Evolutionary conservation across 1,140 invertebrate species (phyloP).

Genomic region (Trichonephila clavata): DNA sequence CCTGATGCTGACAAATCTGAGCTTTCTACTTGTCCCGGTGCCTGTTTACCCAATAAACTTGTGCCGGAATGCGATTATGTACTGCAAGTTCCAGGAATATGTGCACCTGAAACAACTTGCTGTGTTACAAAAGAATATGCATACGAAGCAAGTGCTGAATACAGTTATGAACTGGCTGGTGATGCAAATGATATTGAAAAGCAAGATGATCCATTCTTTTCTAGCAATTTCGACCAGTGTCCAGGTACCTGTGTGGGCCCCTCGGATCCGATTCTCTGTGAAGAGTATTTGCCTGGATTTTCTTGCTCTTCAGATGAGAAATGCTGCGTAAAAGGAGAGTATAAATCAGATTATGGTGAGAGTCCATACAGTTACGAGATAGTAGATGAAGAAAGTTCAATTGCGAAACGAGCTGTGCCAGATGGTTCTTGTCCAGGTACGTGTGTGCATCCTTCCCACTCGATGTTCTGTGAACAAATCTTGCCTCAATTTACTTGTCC

Average conservation of each 20-base stretch:
- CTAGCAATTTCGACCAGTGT: too few relatives aligned
- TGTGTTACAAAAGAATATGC: background rate
- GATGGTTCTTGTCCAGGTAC: background rate
- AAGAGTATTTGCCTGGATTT: too few relatives aligned
- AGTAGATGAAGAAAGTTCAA: background rate
- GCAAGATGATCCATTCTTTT: background rate
- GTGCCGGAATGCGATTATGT: background rate
- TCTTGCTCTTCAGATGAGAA: too few relatives aligned
- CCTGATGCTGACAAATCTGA: background rate
- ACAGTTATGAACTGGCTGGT: background rate
- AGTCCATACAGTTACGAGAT: background rate
- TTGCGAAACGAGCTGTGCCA: background rate
- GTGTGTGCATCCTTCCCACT: conserved; percentile 33
- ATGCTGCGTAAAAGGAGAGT: conserved; percentile 5
- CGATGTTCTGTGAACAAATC: conserved; percentile 27
- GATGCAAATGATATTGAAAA: background rate
- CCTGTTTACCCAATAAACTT: background rate
- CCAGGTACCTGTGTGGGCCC: too few relatives aligned
- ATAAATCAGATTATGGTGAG: background rate
- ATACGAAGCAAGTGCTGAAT: background rate
- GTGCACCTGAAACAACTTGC: background rate
- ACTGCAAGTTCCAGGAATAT: background rate
- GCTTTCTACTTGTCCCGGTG: background rate
- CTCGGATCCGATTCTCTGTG: too few relatives aligned
- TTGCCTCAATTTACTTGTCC: conserved; percentile 33